Evolutionary conservation across 2,113 vertebrate genomes (phyloP).

Genomic region (Lampris incognitus): DNA sequence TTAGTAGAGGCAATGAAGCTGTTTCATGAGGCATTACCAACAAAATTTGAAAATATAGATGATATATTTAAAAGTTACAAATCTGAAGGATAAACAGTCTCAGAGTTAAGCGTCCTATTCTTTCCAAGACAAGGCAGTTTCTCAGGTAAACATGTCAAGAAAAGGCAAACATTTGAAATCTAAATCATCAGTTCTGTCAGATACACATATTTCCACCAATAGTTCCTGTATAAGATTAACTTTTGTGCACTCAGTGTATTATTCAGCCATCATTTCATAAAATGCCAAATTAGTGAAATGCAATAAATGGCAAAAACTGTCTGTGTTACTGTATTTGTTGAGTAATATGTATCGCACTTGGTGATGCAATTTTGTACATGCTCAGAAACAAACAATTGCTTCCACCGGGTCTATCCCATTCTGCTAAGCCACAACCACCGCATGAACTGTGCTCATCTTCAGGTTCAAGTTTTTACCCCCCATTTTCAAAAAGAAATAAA

Average conservation of each 20-base stretch:
- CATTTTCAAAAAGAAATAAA: conserved; percentile 54
- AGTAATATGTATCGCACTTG: not conserved
- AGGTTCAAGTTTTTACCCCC: conserved; percentile 52
- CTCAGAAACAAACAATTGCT: conserved; percentile 5
- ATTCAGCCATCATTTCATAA: not conserved
- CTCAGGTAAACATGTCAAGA: conserved; percentile 55
- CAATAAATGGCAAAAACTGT: conserved; percentile 14
- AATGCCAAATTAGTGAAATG: not conserved
- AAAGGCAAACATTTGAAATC: conserved; percentile 40
- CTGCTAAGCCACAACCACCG: conserved; percentile 11
- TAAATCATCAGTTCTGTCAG: conserved; percentile 51
- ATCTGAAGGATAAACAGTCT: conserved; percentile 65
- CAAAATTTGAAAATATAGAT: conserved; percentile 59
- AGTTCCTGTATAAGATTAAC: conserved; percentile 38
- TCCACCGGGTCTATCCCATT: not conserved
- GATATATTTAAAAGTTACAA: conserved; percentile 68
- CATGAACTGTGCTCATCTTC: conserved; percentile 45
- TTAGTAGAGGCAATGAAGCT: conserved; percentile 55
- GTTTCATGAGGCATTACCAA: conserved; percentile 46
- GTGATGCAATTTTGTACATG: not conserved
- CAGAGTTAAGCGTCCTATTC: conserved; percentile 45
- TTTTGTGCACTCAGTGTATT: not conserved
- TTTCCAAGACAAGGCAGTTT: conserved; percentile 38
- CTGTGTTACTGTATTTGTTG: not conserved
- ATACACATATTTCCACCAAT: not conserved